These are phyloP conservation scores for Piscicola geometra DNA, from an alignment of 2,888 invertebrate species.

Conservation along the genomic window DNA sequence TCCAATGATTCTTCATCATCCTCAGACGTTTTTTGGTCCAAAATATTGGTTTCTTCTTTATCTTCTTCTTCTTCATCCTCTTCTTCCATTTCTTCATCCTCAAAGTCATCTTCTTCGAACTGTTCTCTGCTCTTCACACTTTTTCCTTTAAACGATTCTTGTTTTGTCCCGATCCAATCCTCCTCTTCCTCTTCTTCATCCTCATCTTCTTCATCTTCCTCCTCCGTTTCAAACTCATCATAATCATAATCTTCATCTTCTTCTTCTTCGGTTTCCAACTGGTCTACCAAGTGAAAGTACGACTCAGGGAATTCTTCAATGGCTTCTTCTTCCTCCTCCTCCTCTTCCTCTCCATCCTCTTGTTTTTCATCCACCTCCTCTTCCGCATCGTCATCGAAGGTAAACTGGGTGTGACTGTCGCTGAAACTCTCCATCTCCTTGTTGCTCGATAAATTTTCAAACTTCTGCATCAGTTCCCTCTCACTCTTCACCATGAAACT, in stretches of 20 bases:
- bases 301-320: too few relatives aligned
- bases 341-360: too few relatives aligned
- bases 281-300: too few relatives aligned
- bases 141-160: not conserved
- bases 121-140: not conserved
- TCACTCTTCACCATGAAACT: too few relatives aligned
- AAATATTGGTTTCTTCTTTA: not conserved
- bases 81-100: not conserved
- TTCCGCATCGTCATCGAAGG: not conserved
- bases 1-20: not conserved
- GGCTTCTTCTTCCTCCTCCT: too few relatives aligned
- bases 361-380: constrained; percentile 8
- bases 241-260: not conserved
- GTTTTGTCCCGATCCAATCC: not conserved
- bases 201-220: constrained; percentile 8
- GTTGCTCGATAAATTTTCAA: too few relatives aligned
- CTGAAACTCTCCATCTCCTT: not conserved
- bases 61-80: constrained; percentile 4
- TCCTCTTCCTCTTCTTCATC: not conserved
- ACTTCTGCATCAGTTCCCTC: too few relatives aligned
- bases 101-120: not conserved
- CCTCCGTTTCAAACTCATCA: constrained; percentile 7
- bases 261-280: too few relatives aligned
- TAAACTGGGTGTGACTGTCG: not conserved
- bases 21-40: too few relatives aligned